These are phyloP conservation scores for Maccullochella peelii DNA, from an alignment of 2,113 vertebrate species.

Conservation along the genomic window DNA sequence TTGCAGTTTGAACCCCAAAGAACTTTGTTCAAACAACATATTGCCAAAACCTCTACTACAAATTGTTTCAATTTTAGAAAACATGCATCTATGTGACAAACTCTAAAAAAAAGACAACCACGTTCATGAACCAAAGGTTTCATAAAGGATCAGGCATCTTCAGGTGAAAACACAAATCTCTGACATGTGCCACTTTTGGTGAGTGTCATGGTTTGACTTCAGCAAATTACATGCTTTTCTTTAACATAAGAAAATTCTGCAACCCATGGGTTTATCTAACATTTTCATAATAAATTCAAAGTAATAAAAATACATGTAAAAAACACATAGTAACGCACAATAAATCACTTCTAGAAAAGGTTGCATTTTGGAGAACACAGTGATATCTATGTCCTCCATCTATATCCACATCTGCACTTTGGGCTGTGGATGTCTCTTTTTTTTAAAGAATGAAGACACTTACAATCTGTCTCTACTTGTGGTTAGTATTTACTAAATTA, in stretches of 20 bases:
- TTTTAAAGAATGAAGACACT: conserved; percentile 8
- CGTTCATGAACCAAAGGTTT: not conserved
- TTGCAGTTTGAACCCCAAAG: not conserved
- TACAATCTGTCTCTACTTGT: conserved; percentile 5
- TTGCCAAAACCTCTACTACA: not conserved
- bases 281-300: not conserved
- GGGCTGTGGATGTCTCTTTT: not conserved
- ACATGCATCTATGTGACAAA: not conserved
- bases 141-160: not conserved
- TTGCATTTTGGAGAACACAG: not conserved
- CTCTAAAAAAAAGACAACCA: not conserved
- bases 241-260: not conserved
- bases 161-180: not conserved
- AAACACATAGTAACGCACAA: not conserved
- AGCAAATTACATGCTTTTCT: not conserved
- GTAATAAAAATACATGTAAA: not conserved
- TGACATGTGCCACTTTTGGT: not conserved
- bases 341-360: not conserved
- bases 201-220: not conserved
- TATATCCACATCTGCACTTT: conserved; percentile 1
- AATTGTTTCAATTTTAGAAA: not conserved
- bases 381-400: not conserved
- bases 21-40: not conserved
- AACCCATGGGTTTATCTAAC: not conserved
- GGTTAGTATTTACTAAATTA: conserved; percentile 22